Evolutionary conservation across 2,888 invertebrate genomes (phyloP).

Genomic region (Heteromurus nitidus): DNA sequence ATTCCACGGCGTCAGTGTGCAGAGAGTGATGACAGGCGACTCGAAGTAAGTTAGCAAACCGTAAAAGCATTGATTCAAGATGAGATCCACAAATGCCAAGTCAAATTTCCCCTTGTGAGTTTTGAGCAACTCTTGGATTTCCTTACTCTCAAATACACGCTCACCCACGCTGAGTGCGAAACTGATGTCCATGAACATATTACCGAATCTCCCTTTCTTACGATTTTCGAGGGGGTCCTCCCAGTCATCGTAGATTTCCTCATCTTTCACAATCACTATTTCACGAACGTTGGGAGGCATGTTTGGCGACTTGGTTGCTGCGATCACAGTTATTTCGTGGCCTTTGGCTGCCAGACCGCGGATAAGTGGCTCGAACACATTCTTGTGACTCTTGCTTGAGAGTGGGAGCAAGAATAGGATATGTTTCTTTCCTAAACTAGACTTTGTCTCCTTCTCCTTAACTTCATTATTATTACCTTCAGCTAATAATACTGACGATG

Average conservation of each 20-base stretch:
- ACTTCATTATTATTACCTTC: too few relatives aligned
- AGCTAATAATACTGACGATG: too few relatives aligned
- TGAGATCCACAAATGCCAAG: slow-evolving; percentile 48
- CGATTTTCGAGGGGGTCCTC: slow-evolving; percentile 38
- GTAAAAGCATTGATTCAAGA: slow-evolving; percentile 73
- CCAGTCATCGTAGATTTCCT: slow-evolving; percentile 42
- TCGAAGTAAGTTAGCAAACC: slow-evolving; percentile 71
- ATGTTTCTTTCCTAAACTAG: slow-evolving; percentile 5
- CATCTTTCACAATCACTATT: slow-evolving; percentile 31
- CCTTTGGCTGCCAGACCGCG: slow-evolving; percentile 73
- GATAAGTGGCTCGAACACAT: slow-evolving; percentile 76
- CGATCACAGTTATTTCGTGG: slow-evolving; percentile 74
- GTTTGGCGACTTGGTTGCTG: slow-evolving; percentile 74
- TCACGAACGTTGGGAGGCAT: slow-evolving; percentile 75
- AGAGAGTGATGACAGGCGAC: slow-evolving; percentile 75
- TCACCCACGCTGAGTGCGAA: slow-evolving; percentile 44
- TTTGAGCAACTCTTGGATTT: slow-evolving; percentile 29
- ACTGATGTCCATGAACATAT: slow-evolving; percentile 30
- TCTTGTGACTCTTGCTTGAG: slow-evolving; percentile 74
- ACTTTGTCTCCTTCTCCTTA: background rate
- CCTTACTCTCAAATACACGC: slow-evolving; percentile 3
- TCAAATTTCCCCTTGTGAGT: slow-evolving; percentile 54
- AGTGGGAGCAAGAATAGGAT: slow-evolving; percentile 51
- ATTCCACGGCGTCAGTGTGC: slow-evolving; percentile 28
- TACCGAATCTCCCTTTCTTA: slow-evolving; percentile 28